A percentile compares a stretch with the other conserved stretches of the same genome.
Conservation (phyloP, 2,797 vertebrate species). For the Valencia hispanica region DNA sequence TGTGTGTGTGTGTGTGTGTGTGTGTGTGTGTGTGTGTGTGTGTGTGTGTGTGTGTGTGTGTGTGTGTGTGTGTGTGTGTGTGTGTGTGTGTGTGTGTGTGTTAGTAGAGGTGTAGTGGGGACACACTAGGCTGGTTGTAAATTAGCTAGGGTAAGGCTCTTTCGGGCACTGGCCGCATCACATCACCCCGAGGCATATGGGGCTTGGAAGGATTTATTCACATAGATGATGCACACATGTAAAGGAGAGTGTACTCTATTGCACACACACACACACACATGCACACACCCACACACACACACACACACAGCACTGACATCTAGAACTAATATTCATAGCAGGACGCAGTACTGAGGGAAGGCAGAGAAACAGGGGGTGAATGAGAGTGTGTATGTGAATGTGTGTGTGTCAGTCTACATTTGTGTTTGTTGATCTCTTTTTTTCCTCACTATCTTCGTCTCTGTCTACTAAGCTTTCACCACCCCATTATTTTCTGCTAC, state of each 20-base stretch:
- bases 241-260: slow-evolving; percentile 61
- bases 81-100: neutral
- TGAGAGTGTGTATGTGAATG: slow-evolving; percentile 22
- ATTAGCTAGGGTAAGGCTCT: slow-evolving; percentile 88
- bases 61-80: slow-evolving; percentile 16
- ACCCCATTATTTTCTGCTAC: slow-evolving; percentile 88
- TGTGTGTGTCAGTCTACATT: slow-evolving; percentile 18
- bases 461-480: slow-evolving; percentile 81
- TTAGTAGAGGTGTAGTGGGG: slow-evolving; percentile 53
- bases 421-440: slow-evolving; percentile 67
- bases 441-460: slow-evolving; percentile 61
- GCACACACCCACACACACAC: slow-evolving; percentile 25
- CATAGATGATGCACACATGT: slow-evolving; percentile 90
- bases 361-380: slow-evolving; percentile 44
- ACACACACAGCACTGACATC: slow-evolving; percentile 86
- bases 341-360: slow-evolving; percentile 73
- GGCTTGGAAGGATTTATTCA: slow-evolving; percentile 97
- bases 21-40: slow-evolving; percentile 1
- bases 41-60: slow-evolving; percentile 24
- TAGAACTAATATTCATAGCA: slow-evolving; percentile 87
- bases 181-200: slow-evolving; percentile 83
- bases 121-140: slow-evolving; percentile 91
- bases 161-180: slow-evolving; percentile 87
- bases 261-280: slow-evolving; percentile 24
- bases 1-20: slow-evolving; percentile 14